These are phyloP conservation scores for Thalassophryne amazonica DNA, from an alignment of 2,797 vertebrate genomes.

Conservation along the genomic window DNA sequence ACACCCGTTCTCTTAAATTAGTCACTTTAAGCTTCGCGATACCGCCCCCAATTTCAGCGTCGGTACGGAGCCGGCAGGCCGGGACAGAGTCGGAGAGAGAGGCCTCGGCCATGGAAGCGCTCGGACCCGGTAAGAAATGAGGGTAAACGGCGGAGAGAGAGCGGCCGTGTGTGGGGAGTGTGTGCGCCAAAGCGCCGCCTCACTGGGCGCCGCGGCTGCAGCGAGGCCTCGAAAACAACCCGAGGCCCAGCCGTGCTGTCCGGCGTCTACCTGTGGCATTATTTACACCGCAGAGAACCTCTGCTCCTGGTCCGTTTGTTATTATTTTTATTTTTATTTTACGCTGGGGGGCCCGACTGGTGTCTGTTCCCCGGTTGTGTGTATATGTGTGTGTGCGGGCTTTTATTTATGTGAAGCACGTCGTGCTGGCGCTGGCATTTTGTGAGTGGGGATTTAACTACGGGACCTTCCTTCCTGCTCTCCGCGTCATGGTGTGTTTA, in stretches of 20 bases:
- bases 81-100: conserved; percentile 90
- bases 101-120: conserved; percentile 95
- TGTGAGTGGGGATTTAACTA: conserved; percentile 79
- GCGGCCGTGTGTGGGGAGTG: conserved; percentile 49
- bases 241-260: conserved; percentile 52
- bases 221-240: conserved; percentile 78
- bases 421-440: conserved; percentile 63
- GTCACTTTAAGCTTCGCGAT: conserved; percentile 84
- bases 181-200: conserved; percentile 53
- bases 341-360: no score
- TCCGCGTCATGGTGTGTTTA: conserved; percentile 72
- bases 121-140: conserved; percentile 92
- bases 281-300: conserved; percentile 6
- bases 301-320: not conserved
- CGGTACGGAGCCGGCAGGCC: conserved; percentile 89
- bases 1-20: conserved; percentile 80
- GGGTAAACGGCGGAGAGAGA: conserved; percentile 7
- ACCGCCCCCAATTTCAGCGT: conserved; percentile 88
- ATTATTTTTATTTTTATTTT: no score
- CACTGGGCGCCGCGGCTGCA: conserved; percentile 77
- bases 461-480: conserved; percentile 64
- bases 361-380: not conserved
- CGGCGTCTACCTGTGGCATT: not conserved
- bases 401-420: conserved; percentile 41
- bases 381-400: conserved; percentile 9